These are phyloP conservation scores for Cygnus olor DNA, from an alignment of 2,797 vertebrate genomes.

Conservation along the genomic window DNA sequence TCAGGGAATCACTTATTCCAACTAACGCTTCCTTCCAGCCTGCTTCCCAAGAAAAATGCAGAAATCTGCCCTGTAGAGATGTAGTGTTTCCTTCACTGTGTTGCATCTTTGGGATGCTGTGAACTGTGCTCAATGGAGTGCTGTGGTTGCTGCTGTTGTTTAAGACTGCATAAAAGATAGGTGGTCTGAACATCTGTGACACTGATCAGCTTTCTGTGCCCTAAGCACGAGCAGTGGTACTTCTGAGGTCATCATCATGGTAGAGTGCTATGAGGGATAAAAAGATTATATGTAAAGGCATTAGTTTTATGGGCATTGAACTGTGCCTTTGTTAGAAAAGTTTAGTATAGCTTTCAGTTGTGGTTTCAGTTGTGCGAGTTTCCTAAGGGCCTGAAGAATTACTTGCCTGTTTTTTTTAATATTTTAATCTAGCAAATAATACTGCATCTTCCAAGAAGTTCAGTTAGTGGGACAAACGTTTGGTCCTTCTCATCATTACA, in stretches of 20 bases:
- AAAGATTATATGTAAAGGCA: not conserved
- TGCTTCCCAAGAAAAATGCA: not conserved
- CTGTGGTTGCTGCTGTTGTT: not conserved
- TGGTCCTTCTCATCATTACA: not conserved
- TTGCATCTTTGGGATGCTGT: not conserved
- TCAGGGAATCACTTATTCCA: not conserved
- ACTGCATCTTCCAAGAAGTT: not conserved
- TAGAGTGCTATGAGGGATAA: accelerated
- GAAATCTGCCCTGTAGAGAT: not conserved
- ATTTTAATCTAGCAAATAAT: not conserved
- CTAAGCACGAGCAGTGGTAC: not conserved
- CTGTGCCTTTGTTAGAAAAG: not conserved
- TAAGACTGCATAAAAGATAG: not conserved
- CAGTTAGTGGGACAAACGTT: not conserved
- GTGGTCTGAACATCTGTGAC: not conserved
- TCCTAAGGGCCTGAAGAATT: not conserved
- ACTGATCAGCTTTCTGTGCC: not conserved
- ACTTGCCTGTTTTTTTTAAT: not conserved
- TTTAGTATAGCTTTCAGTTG: not conserved
- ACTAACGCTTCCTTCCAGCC: not conserved
- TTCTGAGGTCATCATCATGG: not conserved
- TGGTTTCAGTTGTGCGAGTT: not conserved
- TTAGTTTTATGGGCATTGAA: not conserved
- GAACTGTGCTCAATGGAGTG: not conserved
- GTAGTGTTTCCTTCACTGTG: not conserved